A percentile compares a stretch with the other conserved stretches of the same genome.
phyloP scores from a whole-genome alignment of 2,888 invertebrate genomes.

The Arge pagana region DNA sequence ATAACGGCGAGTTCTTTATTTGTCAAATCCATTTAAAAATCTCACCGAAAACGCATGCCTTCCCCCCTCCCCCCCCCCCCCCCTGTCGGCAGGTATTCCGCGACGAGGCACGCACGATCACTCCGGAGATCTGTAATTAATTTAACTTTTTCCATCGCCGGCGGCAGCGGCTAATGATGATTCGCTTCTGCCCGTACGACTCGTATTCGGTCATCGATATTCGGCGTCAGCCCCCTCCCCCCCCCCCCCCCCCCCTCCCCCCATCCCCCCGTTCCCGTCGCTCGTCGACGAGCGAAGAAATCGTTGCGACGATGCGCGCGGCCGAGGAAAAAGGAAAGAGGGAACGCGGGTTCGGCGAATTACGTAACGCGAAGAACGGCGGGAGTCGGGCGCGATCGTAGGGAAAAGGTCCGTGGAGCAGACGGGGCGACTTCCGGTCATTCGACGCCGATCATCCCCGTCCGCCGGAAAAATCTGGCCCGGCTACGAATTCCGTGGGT shows the following conservation, averaged over 20 bases:
- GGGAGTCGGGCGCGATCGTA: too few relatives aligned
- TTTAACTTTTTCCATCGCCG: constrained; percentile 55
- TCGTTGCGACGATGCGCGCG: too few relatives aligned
- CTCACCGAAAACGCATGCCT: constrained; percentile 34
- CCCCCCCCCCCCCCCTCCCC: constrained; percentile 13
- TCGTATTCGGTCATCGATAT: constrained; percentile 43
- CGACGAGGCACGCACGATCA: constrained; percentile 5
- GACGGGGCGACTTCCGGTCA: too few relatives aligned
- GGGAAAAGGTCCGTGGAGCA: too few relatives aligned
- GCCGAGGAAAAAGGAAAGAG: too few relatives aligned
- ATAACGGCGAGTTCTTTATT: constrained; percentile 36
- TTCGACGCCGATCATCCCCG: too few relatives aligned
- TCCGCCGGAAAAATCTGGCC: too few relatives aligned
- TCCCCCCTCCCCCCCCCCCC: constrained; percentile 24
- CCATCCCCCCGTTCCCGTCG: background rate
- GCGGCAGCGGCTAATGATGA: constrained; percentile 52
- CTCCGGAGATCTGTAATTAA: constrained; percentile 48
- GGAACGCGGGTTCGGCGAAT: too few relatives aligned
- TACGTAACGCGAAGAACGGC: too few relatives aligned
- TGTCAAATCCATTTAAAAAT: constrained; percentile 43
- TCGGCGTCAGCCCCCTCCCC: constrained; percentile 21
- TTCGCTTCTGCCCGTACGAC: too few relatives aligned
- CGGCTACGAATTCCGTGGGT: too few relatives aligned
- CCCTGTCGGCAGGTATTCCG: constrained; percentile 6
- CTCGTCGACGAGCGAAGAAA: too few relatives aligned